Conservation (phyloP, 2,113 vertebrate genomes). For the Oryzias melastigma region DNA sequence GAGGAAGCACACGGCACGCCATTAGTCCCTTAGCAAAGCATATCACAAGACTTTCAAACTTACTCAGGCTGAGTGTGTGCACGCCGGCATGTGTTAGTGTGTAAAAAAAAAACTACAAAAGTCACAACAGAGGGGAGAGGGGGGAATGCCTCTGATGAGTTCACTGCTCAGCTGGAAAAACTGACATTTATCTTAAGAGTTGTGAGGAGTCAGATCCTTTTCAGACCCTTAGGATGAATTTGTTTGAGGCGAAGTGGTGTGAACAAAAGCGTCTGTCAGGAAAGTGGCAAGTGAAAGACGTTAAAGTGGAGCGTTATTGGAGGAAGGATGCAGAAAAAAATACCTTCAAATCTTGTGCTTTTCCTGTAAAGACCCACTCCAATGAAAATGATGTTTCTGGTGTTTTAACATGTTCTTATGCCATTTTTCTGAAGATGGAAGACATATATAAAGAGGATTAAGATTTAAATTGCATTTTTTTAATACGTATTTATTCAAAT, state of each 20-base stretch:
- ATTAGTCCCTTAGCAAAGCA: constrained; percentile 70
- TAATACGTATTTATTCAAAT: too few relatives aligned
- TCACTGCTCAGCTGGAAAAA: constrained; percentile 21
- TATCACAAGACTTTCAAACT: constrained; percentile 67
- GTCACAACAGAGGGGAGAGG: too few relatives aligned
- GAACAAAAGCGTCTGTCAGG: neutral
- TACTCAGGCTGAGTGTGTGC: constrained; percentile 22
- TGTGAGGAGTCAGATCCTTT: neutral
- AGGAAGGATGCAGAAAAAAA: neutral
- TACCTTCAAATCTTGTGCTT: neutral
- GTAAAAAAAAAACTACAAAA: neutral
- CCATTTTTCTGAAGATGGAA: too few relatives aligned
- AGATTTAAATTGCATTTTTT: too few relatives aligned
- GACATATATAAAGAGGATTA: too few relatives aligned
- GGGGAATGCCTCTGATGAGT: neutral
- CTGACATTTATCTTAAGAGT: constrained; percentile 1
- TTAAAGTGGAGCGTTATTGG: neutral
- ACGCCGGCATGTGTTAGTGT: constrained; percentile 7
- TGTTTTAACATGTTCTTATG: too few relatives aligned
- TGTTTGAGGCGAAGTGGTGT: neutral
- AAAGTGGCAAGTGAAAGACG: neutral
- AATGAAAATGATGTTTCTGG: too few relatives aligned
- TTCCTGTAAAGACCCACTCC: neutral
- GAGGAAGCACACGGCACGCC: constrained; percentile 64
- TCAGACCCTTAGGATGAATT: neutral